Percentiles rank a stretch among this genome's conserved stretches.
Evolutionary conservation across 1,140 invertebrate species (phyloP).

Genomic region (Theocolax elegans): DNA sequence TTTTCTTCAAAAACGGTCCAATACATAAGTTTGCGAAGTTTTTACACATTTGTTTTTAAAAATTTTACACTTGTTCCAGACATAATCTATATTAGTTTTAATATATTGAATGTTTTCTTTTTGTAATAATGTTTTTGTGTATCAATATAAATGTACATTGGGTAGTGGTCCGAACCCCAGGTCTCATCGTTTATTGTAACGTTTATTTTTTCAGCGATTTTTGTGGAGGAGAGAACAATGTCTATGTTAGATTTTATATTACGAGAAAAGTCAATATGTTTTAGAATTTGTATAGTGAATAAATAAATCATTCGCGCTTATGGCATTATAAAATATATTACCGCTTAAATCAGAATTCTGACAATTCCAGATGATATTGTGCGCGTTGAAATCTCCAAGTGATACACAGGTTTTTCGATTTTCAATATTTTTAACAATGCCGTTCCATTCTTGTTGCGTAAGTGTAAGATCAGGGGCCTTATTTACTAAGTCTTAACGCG

Average conservation of each 20-base stretch:
- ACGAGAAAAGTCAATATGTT: background rate
- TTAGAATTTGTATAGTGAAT: background rate
- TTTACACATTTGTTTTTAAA: too few species aligned
- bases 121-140: background rate
- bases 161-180: too few species aligned
- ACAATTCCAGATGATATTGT: slow-evolving; percentile 1
- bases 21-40: too few species aligned
- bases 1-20: too few species aligned
- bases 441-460: background rate
- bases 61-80: slow-evolving; percentile 13
- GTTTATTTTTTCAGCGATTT: background rate
- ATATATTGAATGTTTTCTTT: background rate
- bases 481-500: too few species aligned
- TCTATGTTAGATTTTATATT: background rate
- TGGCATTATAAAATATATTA: background rate
- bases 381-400: background rate
- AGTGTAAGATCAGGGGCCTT: too few species aligned
- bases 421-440: background rate
- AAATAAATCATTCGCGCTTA: background rate
- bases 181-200: background rate
- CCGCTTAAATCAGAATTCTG: background rate
- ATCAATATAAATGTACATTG: background rate
- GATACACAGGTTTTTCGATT: background rate
- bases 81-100: background rate
- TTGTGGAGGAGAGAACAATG: background rate